Conservation (phyloP, 2,888 invertebrate genomes). For the Aphrophora alni region DNA sequence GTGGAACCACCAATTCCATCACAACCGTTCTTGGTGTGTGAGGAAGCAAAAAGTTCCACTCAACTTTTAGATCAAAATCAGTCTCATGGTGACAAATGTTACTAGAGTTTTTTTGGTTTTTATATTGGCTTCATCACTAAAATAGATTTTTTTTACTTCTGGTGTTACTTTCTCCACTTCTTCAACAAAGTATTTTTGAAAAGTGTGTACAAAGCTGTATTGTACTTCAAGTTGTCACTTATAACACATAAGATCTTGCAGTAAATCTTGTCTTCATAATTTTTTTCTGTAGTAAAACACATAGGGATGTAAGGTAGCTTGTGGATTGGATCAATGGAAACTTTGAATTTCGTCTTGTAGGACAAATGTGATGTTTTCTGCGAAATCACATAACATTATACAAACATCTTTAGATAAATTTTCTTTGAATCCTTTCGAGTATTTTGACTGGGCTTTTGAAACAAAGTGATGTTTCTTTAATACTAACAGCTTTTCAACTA, state of each 20-base stretch:
- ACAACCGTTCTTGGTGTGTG: conserved; percentile 15
- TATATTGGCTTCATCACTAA: conserved; percentile 6
- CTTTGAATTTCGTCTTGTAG: conserved; percentile 33
- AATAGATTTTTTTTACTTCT: conserved; percentile 8
- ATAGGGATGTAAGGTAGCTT: conserved; percentile 24
- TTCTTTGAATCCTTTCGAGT: conserved; percentile 18
- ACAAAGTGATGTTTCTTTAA: conserved; percentile 13
- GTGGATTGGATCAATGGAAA: conserved; percentile 24
- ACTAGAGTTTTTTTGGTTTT: conserved; percentile 27
- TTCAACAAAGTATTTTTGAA: conserved; percentile 16
- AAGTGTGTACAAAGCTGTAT: conserved; percentile 20
- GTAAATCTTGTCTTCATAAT: conserved; percentile 7
- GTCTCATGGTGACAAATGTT: conserved; percentile 18
- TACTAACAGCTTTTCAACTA: conserved; percentile 1
- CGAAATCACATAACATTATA: conserved; percentile 19
- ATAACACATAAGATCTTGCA: conserved; percentile 17
- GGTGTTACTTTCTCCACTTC: conserved; percentile 18
- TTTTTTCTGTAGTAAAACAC: conserved; percentile 22
- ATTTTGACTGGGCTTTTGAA: conserved; percentile 28
- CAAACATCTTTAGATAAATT: conserved; percentile 26
- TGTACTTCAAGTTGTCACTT: conserved; percentile 17
- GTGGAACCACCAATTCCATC: conserved; percentile 18
- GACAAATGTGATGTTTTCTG: conserved; percentile 20
- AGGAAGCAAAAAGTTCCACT: conserved; percentile 34
- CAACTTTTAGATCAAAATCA: conserved; percentile 11